Evolutionary conservation across 2,113 vertebrate species (phyloP).

Genomic region (Taxidea taxus): DNA sequence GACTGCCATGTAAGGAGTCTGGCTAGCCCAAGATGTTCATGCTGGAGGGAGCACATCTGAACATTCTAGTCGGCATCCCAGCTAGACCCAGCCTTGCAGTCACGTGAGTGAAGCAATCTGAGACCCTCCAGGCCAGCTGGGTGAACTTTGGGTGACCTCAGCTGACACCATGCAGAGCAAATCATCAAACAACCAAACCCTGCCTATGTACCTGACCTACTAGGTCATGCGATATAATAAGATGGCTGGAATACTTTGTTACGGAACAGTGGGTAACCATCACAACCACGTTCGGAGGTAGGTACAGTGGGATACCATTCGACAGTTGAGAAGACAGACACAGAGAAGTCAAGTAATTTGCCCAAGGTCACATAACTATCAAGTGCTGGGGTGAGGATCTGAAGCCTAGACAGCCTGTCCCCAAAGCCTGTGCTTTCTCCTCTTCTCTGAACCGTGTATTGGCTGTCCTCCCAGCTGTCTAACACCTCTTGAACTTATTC

Average conservation of each 20-base stretch:
- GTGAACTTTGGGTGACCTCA: not conserved
- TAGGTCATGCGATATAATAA: accelerated
- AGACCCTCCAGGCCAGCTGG: not conserved
- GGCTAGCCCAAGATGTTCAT: not conserved
- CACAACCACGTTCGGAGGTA: not conserved
- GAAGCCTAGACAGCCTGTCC: not conserved
- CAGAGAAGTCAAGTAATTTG: not conserved
- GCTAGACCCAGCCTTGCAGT: not conserved
- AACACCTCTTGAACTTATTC: not conserved
- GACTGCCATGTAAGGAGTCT: accelerated
- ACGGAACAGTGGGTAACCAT: not conserved
- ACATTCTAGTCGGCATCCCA: not conserved
- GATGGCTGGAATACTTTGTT: not conserved
- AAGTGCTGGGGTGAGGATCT: not conserved
- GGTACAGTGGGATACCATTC: not conserved
- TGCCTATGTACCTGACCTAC: not conserved
- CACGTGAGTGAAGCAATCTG: not conserved
- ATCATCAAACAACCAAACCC: not conserved
- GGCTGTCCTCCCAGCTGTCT: not conserved
- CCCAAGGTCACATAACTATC: not conserved
- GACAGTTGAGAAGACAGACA: not conserved
- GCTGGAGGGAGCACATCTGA: not conserved
- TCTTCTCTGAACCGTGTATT: not conserved
- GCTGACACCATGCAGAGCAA: not conserved
- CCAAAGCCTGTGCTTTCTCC: not conserved